Evolutionary conservation across 2,888 invertebrate genomes (phyloP).

Genomic region (Pyrochroa serraticornis): DNA sequence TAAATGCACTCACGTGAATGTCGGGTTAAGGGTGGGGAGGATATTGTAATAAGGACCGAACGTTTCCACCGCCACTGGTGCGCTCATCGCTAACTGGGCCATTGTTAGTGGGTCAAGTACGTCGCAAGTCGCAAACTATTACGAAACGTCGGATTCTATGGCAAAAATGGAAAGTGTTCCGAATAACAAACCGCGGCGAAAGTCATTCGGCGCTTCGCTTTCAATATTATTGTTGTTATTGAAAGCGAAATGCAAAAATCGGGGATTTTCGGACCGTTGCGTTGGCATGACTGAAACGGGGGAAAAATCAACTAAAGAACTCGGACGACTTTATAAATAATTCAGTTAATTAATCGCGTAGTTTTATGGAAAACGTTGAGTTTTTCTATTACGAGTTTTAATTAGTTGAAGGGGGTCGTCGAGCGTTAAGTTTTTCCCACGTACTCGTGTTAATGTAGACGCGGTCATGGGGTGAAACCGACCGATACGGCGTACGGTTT

Average conservation of each 20-base stretch:
- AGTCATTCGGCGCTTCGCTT: conserved; percentile 37
- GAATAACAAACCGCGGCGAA: conserved; percentile 39
- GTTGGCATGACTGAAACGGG: conserved; percentile 9
- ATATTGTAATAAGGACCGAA: conserved; percentile 1
- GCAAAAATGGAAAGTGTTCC: conserved; percentile 54
- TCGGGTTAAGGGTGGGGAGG: no score
- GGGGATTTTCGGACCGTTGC: conserved; percentile 12
- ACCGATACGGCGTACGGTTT: no score
- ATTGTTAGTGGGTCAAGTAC: conserved; percentile 58
- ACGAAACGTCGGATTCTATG: conserved; percentile 48
- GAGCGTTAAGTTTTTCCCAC: conserved; percentile 20
- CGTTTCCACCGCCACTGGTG: conserved; percentile 24
- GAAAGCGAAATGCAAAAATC: neutral
- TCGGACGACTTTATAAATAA: conserved; percentile 6
- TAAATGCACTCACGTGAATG: no score
- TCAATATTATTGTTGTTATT: conserved; percentile 24
- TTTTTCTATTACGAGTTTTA: conserved; percentile 7
- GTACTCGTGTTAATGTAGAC: no score
- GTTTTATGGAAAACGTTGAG: conserved; percentile 3
- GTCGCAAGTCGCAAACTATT: conserved; percentile 41
- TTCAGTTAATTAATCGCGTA: conserved; percentile 1
- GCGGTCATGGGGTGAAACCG: no score
- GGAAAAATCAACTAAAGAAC: conserved; percentile 2
- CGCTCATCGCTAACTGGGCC: conserved; percentile 50
- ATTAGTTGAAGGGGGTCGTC: conserved; percentile 9